A percentile compares a stretch with the other conserved stretches of the same genome.
These are phyloP conservation scores for Thyatira batis DNA, from an alignment of 2,888 invertebrate genomes.

Conservation along the genomic window DNA sequence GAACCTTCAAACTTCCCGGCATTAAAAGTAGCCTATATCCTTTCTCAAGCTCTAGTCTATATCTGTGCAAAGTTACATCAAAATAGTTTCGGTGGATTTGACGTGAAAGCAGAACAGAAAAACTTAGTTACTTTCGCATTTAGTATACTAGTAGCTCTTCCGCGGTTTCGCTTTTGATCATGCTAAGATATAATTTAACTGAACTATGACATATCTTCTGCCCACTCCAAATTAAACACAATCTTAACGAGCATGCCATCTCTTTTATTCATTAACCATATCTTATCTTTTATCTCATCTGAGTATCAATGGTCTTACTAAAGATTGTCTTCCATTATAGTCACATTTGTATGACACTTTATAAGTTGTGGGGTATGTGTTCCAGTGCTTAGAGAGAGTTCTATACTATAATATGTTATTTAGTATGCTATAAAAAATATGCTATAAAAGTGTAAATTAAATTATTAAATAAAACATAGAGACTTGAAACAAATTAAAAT, in stretches of 20 bases:
- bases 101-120: too few relatives aligned
- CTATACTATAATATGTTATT: constrained; percentile 1
- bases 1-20: too few relatives aligned
- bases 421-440: too few relatives aligned
- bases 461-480: background rate
- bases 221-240: constrained; percentile 12
- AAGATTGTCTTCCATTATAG: background rate
- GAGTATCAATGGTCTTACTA: constrained; percentile 14
- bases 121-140: too few relatives aligned
- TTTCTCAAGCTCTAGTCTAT: too few relatives aligned
- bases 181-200: background rate
- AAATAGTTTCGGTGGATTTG: too few relatives aligned
- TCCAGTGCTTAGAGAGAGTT: background rate
- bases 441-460: background rate
- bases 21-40: too few relatives aligned
- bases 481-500: too few relatives aligned
- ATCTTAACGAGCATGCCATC: constrained; percentile 17
- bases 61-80: too few relatives aligned
- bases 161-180: too few relatives aligned
- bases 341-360: background rate
- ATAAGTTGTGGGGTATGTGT: constrained; percentile 7
- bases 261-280: constrained; percentile 16
- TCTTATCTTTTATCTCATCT: constrained; percentile 27
- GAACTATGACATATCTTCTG: background rate
- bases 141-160: too few relatives aligned